These are phyloP conservation scores for Apaloderma vittatum DNA, from an alignment of 2,113 vertebrate genomes.

Conservation along the genomic window DNA sequence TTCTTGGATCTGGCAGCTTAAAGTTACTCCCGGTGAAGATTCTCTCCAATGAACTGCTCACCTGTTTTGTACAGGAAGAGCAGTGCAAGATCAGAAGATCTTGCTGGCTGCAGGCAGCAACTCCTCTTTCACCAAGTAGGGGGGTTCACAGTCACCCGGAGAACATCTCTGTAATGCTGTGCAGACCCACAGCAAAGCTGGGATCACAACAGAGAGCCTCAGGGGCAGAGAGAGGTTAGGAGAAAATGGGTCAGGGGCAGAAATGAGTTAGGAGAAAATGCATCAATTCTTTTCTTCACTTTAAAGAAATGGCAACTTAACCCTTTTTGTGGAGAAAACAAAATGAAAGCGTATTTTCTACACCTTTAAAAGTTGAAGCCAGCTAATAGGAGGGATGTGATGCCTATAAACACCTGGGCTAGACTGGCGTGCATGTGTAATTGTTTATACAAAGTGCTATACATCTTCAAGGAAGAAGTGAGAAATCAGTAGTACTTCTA, in stretches of 20 bases:
- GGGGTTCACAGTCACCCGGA: not conserved
- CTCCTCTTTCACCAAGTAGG: not conserved
- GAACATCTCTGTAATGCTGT: not conserved
- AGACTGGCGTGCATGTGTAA: not conserved
- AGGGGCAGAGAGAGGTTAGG: not conserved
- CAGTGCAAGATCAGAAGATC: not conserved
- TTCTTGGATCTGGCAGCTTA: not conserved
- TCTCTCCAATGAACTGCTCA: not conserved
- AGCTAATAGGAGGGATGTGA: not conserved
- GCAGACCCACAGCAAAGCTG: not conserved
- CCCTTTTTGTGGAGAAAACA: not conserved
- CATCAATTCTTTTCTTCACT: not conserved
- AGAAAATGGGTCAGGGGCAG: not conserved
- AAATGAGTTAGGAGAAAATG: not conserved
- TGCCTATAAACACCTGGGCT: not conserved
- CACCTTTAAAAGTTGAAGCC: not conserved
- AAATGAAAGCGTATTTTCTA: not conserved
- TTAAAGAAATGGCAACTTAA: not conserved
- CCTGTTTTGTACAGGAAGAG: not conserved
- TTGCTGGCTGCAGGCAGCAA: not conserved
- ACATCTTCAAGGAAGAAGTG: not conserved
- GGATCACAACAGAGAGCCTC: not conserved
- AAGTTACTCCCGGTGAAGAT: not conserved
- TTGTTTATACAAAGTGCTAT: not conserved
- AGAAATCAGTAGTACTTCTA: not conserved